Conservation (phyloP, 2,113 vertebrate genomes). For the Engraulis encrasicolus region DNA sequence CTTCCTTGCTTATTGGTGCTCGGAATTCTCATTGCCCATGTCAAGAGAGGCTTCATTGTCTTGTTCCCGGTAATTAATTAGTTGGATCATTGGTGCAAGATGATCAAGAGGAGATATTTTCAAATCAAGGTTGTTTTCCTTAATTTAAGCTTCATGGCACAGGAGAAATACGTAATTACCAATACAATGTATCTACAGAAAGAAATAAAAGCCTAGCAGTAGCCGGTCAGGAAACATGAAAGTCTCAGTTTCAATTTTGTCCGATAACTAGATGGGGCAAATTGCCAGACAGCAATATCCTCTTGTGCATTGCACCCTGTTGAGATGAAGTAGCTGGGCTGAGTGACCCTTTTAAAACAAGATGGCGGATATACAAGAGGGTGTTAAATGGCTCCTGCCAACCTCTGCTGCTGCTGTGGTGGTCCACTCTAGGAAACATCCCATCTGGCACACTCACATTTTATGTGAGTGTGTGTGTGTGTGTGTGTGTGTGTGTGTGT, state of each 20-base stretch:
- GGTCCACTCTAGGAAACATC: neutral
- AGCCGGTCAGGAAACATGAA: neutral
- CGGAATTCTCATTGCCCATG: neutral
- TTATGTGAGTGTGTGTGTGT: too few relatives aligned
- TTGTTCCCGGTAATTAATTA: neutral
- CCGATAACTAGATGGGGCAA: neutral
- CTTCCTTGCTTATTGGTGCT: neutral
- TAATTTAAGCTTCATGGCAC: too few relatives aligned
- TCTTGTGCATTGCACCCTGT: neutral
- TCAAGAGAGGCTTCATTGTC: neutral
- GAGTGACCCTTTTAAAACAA: neutral
- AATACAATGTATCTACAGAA: neutral
- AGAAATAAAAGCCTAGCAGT: neutral
- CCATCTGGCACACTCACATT: neutral
- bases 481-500: too few relatives aligned
- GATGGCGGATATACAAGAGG: neutral
- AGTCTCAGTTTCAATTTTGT: neutral
- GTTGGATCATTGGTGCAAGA: neutral
- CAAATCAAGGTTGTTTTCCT: neutral
- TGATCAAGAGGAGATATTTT: neutral
- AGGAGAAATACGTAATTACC: neutral
- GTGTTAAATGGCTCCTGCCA: neutral
- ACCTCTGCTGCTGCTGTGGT: neutral
- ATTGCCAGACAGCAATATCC: neutral
- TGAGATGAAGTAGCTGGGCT: slow-evolving; percentile 1